A percentile compares a stretch with the other conserved stretches of the same genome.
Conservation (phyloP, 2,888 invertebrate species). For the Apamea epomidion region DNA sequence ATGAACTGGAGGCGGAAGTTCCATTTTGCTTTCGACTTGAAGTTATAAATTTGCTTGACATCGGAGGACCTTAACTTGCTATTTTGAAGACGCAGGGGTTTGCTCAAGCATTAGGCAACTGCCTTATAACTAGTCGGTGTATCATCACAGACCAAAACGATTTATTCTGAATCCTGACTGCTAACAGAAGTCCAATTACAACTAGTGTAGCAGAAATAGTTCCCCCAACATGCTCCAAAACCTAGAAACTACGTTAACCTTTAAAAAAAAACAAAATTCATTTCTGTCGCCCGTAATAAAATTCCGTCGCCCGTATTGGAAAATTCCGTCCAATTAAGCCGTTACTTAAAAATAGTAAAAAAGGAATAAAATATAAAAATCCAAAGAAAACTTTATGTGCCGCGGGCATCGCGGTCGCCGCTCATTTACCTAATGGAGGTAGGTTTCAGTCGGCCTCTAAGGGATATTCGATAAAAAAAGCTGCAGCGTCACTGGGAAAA, state of each 20-base stretch:
- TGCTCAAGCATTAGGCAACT: not conserved
- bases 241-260: not conserved
- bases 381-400: conserved; percentile 26
- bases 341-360: not conserved
- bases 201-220: not conserved
- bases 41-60: conserved; percentile 22
- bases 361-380: conserved; percentile 13
- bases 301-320: not conserved
- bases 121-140: not conserved
- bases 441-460: conserved; percentile 68
- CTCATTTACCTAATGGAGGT: conserved; percentile 73
- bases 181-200: not conserved
- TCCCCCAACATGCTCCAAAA: not conserved
- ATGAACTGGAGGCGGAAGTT: conserved; percentile 1
- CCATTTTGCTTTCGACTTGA: conserved; percentile 6
- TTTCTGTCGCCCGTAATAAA: not conserved
- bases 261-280: not conserved
- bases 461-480: conserved; percentile 81
- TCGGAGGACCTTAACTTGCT: not conserved
- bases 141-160: not conserved
- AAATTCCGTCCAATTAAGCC: not conserved
- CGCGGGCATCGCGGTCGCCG: conserved; percentile 7
- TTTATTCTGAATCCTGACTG: not conserved
- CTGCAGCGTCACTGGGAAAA: conserved; percentile 76
- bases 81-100: not conserved